These are phyloP conservation scores for Acanthisitta chloris DNA, from an alignment of 2,113 vertebrate species.

Conservation along the genomic window DNA sequence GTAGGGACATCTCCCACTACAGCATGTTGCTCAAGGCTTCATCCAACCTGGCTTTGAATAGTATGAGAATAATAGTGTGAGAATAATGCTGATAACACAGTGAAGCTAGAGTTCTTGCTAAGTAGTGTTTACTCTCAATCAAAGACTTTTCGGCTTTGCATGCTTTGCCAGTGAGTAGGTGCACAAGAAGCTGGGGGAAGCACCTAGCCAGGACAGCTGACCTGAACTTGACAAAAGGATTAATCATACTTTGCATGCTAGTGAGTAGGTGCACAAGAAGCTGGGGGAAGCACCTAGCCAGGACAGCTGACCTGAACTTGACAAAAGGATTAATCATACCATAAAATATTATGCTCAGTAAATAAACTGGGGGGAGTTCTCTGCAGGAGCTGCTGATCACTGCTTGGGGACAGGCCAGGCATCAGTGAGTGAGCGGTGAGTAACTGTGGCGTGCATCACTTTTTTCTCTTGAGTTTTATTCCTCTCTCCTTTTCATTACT, in stretches of 20 bases:
- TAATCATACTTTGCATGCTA: background rate
- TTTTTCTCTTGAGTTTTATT: background rate
- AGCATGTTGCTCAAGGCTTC: too few species aligned
- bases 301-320: background rate
- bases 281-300: background rate
- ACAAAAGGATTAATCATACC: background rate
- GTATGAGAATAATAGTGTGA: too few species aligned
- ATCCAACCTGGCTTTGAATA: too few species aligned
- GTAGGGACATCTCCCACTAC: too few species aligned
- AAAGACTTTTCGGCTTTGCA: background rate
- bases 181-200: background rate
- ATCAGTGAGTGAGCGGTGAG: too few species aligned
- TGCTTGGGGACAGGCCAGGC: background rate
- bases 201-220: background rate
- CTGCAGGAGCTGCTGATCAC: background rate
- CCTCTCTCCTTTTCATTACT: background rate
- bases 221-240: background rate
- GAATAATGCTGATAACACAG: background rate
- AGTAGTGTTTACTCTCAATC: background rate
- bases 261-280: background rate
- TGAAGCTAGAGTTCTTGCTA: background rate
- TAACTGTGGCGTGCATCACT: background rate
- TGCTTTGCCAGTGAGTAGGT: background rate
- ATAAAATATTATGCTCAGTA: background rate
- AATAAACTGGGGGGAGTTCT: background rate